Conservation (phyloP, 2,888 invertebrate genomes). For the Fragum fragum region DNA sequence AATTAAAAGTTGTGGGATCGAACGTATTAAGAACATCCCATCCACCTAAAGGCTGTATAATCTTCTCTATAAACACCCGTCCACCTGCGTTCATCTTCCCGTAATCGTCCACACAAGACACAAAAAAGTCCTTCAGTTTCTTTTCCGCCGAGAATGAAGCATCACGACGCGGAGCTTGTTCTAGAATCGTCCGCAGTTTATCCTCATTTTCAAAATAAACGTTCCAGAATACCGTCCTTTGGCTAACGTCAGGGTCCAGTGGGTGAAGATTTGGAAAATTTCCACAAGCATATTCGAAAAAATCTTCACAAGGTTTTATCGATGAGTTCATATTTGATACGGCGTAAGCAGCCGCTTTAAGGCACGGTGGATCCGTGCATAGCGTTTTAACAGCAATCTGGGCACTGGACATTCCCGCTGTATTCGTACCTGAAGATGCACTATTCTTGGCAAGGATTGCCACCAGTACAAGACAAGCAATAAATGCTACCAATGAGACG, state of each 20-base stretch:
- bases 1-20: slow-evolving; percentile 55
- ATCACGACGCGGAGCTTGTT: slow-evolving; percentile 61
- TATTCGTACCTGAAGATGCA: not conserved
- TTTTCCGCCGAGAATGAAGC: slow-evolving; percentile 87
- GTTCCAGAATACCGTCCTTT: slow-evolving; percentile 71
- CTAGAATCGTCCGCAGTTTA: slow-evolving; percentile 71
- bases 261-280: slow-evolving; percentile 87
- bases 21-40: slow-evolving; percentile 76
- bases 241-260: slow-evolving; percentile 65
- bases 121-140: slow-evolving; percentile 89
- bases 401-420: slow-evolving; percentile 41
- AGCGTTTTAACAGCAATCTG: slow-evolving; percentile 53
- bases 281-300: slow-evolving; percentile 86
- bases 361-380: slow-evolving; percentile 74
- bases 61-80: slow-evolving; percentile 70
- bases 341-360: slow-evolving; percentile 74
- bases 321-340: slow-evolving; percentile 75
- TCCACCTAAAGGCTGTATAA: slow-evolving; percentile 75
- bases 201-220: slow-evolving; percentile 77
- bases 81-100: slow-evolving; percentile 72
- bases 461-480: slow-evolving; percentile 74
- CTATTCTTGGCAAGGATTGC: slow-evolving; percentile 70
- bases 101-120: slow-evolving; percentile 88
- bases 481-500: slow-evolving; percentile 64
- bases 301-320: slow-evolving; percentile 88